Evolutionary conservation across 2,797 vertebrate species (phyloP), one percentile per base, ranked within the genome.

Genomic region (Tachyglossus aculeatus): DNA sequence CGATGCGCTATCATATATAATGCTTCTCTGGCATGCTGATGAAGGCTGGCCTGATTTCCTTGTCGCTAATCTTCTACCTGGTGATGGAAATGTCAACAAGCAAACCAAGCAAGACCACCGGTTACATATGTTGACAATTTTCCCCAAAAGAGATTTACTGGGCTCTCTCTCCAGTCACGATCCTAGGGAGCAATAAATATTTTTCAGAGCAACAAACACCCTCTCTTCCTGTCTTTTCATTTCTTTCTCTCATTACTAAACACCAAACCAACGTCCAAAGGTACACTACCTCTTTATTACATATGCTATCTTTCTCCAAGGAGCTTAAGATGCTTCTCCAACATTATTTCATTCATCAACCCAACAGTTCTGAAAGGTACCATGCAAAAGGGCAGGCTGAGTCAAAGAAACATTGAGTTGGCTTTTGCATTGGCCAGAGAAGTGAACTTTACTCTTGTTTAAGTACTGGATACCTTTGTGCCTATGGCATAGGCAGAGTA

Each of bases 1-100:
- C 80, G 81, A 72, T 81, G 74, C 84, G 69, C 70, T 85, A 81
- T 83, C 84, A 85, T 80, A 80, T 79, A 84, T 82, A 61, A 53
- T 65, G 80, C 75, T 81, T 86, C 68, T 67, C 10, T 65, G 73
- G 81, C 83, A 85, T 80, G 74, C 76, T 78, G 80, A 85, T 80
- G 82, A 86, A 72, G 77, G 58, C 64, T 84, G 83, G 74, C 71
- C 60, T 57, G 50, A 27, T 68, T 86, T 77, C 81, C 76, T 59
- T 21, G 76, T 51, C 73, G 75, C 68, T 87, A 80, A 78, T 54
- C 74, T 74, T 78, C 74, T 54, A 27, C 24, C 15, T 67, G 78
- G 65, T 79, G 56, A 85, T 83, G 74, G 70, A 82, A 82, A 86
- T 77, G 69, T 56, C 80, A 83, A 77, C 82, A 81, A 77, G 68